These are phyloP conservation scores for Hypanus sabinus DNA, from an alignment of 2,113 vertebrate species.

Conservation along the genomic window DNA sequence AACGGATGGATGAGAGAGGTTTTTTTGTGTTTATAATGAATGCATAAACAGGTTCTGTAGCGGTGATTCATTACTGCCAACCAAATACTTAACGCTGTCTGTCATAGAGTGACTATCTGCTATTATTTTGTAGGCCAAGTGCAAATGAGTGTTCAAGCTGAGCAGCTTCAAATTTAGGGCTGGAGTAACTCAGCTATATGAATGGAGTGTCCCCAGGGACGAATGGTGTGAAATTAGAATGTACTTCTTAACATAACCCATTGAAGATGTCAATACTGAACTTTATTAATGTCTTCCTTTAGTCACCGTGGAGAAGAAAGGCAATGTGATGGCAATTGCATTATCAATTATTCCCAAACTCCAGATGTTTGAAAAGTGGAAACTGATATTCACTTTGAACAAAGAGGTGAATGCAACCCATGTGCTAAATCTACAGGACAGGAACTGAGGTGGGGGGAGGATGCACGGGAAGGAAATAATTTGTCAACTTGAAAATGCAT, in stretches of 20 bases:
- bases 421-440: not conserved
- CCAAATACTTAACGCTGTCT: not conserved
- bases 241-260: not conserved
- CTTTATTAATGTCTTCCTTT: constrained; percentile 30
- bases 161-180: not conserved
- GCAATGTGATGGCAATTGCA: not conserved
- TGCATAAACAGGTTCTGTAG: constrained; percentile 23
- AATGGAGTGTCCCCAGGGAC: not conserved
- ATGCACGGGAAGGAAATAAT: constrained; percentile 41
- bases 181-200: constrained; percentile 17
- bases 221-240: constrained; percentile 32
- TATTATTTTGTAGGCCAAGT: constrained; percentile 3
- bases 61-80: constrained; percentile 18
- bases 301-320: not conserved
- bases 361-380: constrained; percentile 24
- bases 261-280: constrained; percentile 21
- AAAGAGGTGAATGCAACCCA: not conserved
- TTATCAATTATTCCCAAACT: constrained; percentile 6
- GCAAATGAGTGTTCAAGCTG: constrained; percentile 26
- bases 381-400: constrained; percentile 11
- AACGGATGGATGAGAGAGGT: constrained; percentile 57
- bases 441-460: not conserved
- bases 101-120: not conserved
- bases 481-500: constrained; percentile 41
- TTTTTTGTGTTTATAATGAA: constrained; percentile 42